phyloP scores from a whole-genome alignment of 2,888 invertebrate species.

The Steinernema hermaphroditum region DNA sequence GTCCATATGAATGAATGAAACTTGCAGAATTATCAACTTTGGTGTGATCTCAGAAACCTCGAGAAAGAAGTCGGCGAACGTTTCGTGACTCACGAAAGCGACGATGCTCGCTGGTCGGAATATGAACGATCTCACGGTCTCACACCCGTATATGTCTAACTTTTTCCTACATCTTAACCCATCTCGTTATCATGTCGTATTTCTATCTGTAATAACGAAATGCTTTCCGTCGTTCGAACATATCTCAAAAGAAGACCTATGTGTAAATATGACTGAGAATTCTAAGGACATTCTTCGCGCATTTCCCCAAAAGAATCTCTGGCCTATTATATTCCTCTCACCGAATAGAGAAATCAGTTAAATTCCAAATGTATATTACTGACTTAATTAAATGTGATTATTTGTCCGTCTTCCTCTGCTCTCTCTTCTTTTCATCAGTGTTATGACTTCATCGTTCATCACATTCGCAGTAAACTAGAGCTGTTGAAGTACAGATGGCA shows the following conservation, averaged over 20 bases:
- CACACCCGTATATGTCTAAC: conserved; percentile 58
- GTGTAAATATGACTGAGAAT: conserved; percentile 15
- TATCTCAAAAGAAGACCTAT: not conserved
- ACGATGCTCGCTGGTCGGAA: conserved; percentile 85
- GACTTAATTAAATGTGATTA: not conserved
- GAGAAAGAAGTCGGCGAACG: conserved; percentile 80
- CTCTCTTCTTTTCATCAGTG: not conserved
- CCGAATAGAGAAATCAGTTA: no score
- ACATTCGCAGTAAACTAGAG: not conserved
- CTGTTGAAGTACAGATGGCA: no score
- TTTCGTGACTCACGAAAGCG: conserved; percentile 87
- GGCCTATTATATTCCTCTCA: no score
- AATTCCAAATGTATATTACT: no score
- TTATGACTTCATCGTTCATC: no score
- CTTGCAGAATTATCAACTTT: conserved; percentile 84
- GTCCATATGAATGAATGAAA: not conserved
- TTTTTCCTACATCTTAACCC: no score
- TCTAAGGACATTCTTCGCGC: not conserved
- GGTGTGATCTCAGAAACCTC: conserved; percentile 87
- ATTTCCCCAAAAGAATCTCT: no score
- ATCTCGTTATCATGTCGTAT: no score
- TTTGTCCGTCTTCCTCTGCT: not conserved
- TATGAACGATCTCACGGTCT: conserved; percentile 70
- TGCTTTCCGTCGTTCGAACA: not conserved
- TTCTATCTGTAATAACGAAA: conserved; percentile 1